These are phyloP conservation scores for Whitmania pigra DNA, from an alignment of 1,140 invertebrate species.

Conservation along the genomic window DNA sequence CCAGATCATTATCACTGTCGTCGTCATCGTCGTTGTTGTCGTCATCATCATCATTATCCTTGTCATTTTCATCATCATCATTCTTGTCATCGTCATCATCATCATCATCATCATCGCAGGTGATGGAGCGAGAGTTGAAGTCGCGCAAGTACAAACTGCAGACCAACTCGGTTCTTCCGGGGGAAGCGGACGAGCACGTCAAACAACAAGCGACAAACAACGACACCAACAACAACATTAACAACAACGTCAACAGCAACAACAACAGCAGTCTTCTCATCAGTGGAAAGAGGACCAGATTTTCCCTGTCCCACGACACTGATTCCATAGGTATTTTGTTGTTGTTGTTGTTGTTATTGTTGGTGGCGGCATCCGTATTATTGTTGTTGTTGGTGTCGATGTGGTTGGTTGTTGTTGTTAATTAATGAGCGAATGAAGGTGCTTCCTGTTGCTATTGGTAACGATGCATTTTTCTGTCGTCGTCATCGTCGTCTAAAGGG, in stretches of 20 bases:
- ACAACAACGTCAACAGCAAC: conserved; percentile 13
- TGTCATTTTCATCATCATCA: not conserved
- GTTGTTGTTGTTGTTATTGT: no score
- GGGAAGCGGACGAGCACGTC: conserved; percentile 33
- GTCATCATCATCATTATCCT: not conserved
- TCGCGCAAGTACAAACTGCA: not conserved
- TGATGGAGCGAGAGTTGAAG: conserved; percentile 17
- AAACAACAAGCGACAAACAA: no score
- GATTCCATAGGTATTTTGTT: conserved; percentile 50
- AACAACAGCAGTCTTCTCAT: conserved; percentile 35
- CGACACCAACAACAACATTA: not conserved
- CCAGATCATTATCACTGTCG: not conserved
- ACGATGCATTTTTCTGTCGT: no score
- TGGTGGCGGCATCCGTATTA: no score
- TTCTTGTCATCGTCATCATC: not conserved
- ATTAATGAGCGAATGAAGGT: no score
- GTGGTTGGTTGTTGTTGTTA: no score
- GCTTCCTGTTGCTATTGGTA: no score
- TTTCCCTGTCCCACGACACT: conserved; percentile 67
- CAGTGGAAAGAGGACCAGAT: conserved; percentile 53
- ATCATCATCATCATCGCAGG: not conserved
- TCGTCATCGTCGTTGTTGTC: not conserved
- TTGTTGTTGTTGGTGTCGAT: no score
- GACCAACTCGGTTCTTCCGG: conserved; percentile 23
- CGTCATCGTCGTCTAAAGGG: no score